Conservation (phyloP, 2,113 vertebrate genomes). For the Rhegmatorhina hoffmannsi region DNA sequence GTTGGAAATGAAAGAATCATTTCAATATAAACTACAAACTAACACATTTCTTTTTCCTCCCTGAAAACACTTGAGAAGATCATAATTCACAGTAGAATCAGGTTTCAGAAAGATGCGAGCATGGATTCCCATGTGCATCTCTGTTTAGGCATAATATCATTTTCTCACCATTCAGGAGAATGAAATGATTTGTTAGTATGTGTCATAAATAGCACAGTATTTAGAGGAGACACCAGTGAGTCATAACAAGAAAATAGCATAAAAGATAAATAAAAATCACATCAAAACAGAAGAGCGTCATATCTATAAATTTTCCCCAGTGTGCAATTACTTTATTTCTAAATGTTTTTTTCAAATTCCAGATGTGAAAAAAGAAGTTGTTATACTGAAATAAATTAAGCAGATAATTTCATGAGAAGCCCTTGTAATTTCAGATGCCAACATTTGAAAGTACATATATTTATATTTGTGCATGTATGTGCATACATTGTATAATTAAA, state of each 20-base stretch:
- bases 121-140: constrained; percentile 65
- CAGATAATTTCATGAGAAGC: constrained; percentile 54
- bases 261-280: constrained; percentile 36
- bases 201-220: constrained; percentile 53
- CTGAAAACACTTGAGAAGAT: constrained; percentile 25
- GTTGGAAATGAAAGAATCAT: not conserved
- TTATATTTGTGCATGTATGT: constrained; percentile 70
- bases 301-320: not conserved
- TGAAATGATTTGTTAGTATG: constrained; percentile 72
- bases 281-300: not conserved
- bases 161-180: constrained; percentile 62
- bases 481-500: constrained; percentile 66
- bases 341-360: constrained; percentile 46
- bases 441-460: constrained; percentile 57
- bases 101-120: constrained; percentile 43
- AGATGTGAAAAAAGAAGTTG: not conserved
- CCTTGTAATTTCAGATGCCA: constrained; percentile 52
- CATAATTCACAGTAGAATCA: constrained; percentile 21
- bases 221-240: constrained; percentile 21
- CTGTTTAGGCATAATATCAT: constrained; percentile 56
- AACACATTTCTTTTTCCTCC: not conserved
- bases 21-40: not conserved
- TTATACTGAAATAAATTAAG: constrained; percentile 59
- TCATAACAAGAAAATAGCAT: constrained; percentile 18
- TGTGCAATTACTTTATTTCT: constrained; percentile 29